Base-by-base conservation (phyloP, 2,797 vertebrate species). In the Anableps anableps region DNA sequence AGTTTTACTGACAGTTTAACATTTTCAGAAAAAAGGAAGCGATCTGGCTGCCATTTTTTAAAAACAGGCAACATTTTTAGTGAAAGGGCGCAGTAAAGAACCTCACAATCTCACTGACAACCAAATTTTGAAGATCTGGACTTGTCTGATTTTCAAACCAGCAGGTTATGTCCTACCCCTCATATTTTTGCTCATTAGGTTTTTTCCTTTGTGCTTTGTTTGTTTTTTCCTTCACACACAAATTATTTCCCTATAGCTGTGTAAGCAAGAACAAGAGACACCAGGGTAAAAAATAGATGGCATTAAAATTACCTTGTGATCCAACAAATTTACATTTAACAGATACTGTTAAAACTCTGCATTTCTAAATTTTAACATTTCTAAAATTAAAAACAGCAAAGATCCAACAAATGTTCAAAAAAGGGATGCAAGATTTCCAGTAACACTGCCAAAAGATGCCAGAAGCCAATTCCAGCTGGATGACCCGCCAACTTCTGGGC, bases 401-500 rank as follows among this genome's bases (percentile, higher is more conserved):
- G 66, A 6, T 70, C 23, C 38, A 43, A 11, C 38, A 85, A 80
- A 80, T 36, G 26, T 51, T 43, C 38, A 58, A 47, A 83, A 75
- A 74, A 38, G 64, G 21, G 58, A 51, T 66, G 34, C 73, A 87
- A 36, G 55, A 77, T 74, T 77, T 87, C 70, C 85, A 77, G 75
- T 48, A 62, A 26, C 14, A 73, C 48, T 84, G 87, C 87, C 82
- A 88, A 82, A 38, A 88, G 77, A 81, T 85, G 80, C 81, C 68
- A 72, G 29, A 45, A 43, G 50, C 66, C 55, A 60, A 45, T 38
- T 68, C 50, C 89, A 85, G 81, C 80, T 90, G 88, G 90, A 91
- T 80, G 83, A 88, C 88, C 89, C 36, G 81, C 82, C 85, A 76
- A 77, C 31, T 43, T 60, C 74, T 50, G 72, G 88, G 94, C 92